Percentiles rank a stretch among this genome's conserved stretches.
Evolutionary conservation across 2,888 invertebrate species (phyloP).

Genomic region (Polydrusus pterygomalis): DNA sequence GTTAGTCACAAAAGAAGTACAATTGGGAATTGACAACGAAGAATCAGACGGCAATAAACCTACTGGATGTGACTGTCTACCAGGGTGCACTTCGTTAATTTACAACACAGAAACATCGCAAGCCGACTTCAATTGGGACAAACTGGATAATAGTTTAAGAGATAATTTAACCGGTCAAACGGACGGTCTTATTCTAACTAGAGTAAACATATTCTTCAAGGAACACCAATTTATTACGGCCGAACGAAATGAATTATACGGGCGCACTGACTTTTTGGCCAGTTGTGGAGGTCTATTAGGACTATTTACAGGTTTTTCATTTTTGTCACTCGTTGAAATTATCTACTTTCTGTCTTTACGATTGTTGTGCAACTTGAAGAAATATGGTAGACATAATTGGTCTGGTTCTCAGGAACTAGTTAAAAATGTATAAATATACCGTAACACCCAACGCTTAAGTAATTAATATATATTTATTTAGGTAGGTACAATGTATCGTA

Average conservation of each 20-base stretch:
- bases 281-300: slow-evolving; percentile 76
- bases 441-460: no score
- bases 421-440: not conserved
- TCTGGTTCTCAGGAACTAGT: slow-evolving; percentile 57
- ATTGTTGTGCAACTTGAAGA: slow-evolving; percentile 72
- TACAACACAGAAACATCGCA: slow-evolving; percentile 75
- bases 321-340: slow-evolving; percentile 77
- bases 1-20: slow-evolving; percentile 73
- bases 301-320: slow-evolving; percentile 78
- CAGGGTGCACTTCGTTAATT: slow-evolving; percentile 80
- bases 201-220: slow-evolving; percentile 82
- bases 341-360: slow-evolving; percentile 76
- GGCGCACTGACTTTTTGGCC: not conserved
- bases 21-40: slow-evolving; percentile 66
- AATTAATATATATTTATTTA: no score
- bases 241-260: not conserved
- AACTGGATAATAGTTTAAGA: not conserved
- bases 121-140: slow-evolving; percentile 60
- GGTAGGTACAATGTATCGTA: no score
- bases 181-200: slow-evolving; percentile 71
- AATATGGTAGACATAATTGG: slow-evolving; percentile 70
- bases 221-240: slow-evolving; percentile 74
- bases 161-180: slow-evolving; percentile 66
- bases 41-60: slow-evolving; percentile 26
- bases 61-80: slow-evolving; percentile 75